Evolutionary conservation across 2,797 vertebrate species (phyloP).

Genomic region (Parotocinclus haroldoi): DNA sequence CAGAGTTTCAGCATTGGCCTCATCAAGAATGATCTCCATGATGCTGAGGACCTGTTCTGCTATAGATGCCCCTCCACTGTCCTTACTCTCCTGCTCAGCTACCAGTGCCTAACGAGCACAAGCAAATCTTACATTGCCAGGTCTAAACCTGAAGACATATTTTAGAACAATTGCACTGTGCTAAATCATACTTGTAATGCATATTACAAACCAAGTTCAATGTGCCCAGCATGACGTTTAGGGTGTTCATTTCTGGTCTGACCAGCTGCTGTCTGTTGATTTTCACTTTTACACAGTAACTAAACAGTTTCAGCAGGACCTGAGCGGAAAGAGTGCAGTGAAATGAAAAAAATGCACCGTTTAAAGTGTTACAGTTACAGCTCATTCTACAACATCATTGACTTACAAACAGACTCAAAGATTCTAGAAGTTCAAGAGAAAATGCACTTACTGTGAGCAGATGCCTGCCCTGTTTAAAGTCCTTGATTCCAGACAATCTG

Average conservation of each 20-base stretch:
- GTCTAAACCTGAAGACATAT: background rate
- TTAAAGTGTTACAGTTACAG: too few relatives aligned
- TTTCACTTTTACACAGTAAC: conserved; percentile 98
- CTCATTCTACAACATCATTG: too few relatives aligned
- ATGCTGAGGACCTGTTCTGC: conserved; percentile 98
- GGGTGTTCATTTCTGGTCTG: conserved; percentile 96
- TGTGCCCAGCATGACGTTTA: conserved; percentile 98
- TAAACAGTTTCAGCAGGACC: conserved; percentile 95
- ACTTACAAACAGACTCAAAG: too few relatives aligned
- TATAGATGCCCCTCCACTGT: conserved; percentile 93
- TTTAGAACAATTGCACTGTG: background rate
- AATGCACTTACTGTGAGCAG: conserved; percentile 86
- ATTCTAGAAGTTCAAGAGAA: background rate
- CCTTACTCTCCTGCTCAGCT: conserved; percentile 97
- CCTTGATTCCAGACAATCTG: conserved; percentile 93
- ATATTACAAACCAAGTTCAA: conserved; percentile 84
- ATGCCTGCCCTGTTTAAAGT: conserved; percentile 97
- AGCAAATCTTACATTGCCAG: background rate
- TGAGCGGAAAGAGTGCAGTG: conserved; percentile 46
- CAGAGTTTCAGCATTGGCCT: conserved; percentile 92
- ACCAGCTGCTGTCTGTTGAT: conserved; percentile 95
- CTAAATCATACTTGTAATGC: background rate
- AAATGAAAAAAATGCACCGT: background rate
- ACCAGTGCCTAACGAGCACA: conserved; percentile 81
- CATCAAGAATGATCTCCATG: conserved; percentile 98